These are phyloP conservation scores for Nomada goodeniana DNA, from an alignment of 2,888 invertebrate genomes.

Conservation along the genomic window DNA sequence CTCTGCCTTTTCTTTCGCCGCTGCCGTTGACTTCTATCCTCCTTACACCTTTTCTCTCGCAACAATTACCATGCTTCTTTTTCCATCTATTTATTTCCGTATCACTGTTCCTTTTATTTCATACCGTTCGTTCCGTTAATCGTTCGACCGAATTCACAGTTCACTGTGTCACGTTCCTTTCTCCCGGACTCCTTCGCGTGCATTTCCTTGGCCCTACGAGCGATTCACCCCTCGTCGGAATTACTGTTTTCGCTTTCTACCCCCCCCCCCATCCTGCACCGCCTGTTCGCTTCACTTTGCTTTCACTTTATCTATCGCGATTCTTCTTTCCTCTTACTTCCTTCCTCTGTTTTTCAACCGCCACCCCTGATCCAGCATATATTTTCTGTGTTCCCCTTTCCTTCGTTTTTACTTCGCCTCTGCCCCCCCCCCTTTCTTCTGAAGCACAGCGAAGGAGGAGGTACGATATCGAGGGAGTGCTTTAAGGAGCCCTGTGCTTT, in stretches of 20 bases:
- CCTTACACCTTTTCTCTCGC: neutral
- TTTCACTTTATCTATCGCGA: slow-evolving; percentile 22
- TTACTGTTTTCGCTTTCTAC: slow-evolving; percentile 6
- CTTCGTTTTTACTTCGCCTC: neutral
- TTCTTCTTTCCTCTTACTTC: neutral
- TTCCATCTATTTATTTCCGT: neutral
- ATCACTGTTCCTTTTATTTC: neutral
- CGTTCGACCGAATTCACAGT: neutral
- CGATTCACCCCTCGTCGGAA: neutral
- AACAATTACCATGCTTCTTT: neutral
- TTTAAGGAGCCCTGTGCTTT: slow-evolving; percentile 74
- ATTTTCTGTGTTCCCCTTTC: slow-evolving; percentile 8
- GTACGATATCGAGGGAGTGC: slow-evolving; percentile 63
- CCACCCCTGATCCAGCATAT: slow-evolving; percentile 19
- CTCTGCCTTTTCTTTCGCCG: slow-evolving; percentile 31
- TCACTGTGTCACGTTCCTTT: neutral
- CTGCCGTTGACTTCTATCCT: slow-evolving; percentile 30
- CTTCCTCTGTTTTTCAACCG: slow-evolving; percentile 33
- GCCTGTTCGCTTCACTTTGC: slow-evolving; percentile 18
- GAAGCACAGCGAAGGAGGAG: slow-evolving; percentile 37
- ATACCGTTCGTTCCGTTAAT: neutral
- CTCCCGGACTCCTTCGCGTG: neutral
- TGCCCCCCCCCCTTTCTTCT: neutral
- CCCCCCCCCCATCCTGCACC: neutral
- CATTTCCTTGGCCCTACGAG: neutral